Evolutionary conservation across 2,888 invertebrate genomes (phyloP).

Genomic region (Lymantria dispar): DNA sequence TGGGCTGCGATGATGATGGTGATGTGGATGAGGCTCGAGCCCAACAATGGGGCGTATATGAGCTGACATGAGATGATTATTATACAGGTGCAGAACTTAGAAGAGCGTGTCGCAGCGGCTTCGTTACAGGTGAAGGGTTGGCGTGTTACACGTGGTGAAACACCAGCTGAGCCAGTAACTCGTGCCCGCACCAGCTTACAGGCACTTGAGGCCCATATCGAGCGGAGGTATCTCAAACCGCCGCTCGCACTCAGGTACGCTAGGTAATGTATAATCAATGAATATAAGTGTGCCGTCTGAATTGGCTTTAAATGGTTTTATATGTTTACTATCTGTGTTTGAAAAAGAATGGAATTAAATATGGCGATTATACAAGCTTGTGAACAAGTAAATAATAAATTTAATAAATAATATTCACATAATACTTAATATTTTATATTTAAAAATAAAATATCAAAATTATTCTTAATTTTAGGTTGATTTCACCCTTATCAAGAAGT

Average conservation of each 20-base stretch:
- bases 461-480: no score
- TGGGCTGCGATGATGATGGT: no score
- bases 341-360: no score
- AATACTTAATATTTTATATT: no score
- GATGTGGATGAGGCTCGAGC: no score
- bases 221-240: conserved; percentile 95
- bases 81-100: conserved; percentile 88
- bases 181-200: conserved; percentile 84
- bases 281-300: not conserved
- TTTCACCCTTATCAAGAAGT: no score
- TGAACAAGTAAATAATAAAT: no score
- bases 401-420: no score
- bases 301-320: conserved; percentile 1
- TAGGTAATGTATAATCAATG: conserved; percentile 54
- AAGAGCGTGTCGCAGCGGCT: conserved; percentile 93
- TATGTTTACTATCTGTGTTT: not conserved
- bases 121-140: conserved; percentile 96
- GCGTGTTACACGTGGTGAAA: conserved; percentile 77
- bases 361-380: no score
- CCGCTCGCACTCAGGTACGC: conserved; percentile 87
- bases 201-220: conserved; percentile 94
- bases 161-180: conserved; percentile 74
- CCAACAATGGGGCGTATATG: no score
- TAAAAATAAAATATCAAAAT: no score
- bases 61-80: no score